Percentiles rank a stretch among this genome's conserved stretches.
Conservation (phyloP, 2,113 vertebrate genomes). For the Phaethornis superciliosus region DNA sequence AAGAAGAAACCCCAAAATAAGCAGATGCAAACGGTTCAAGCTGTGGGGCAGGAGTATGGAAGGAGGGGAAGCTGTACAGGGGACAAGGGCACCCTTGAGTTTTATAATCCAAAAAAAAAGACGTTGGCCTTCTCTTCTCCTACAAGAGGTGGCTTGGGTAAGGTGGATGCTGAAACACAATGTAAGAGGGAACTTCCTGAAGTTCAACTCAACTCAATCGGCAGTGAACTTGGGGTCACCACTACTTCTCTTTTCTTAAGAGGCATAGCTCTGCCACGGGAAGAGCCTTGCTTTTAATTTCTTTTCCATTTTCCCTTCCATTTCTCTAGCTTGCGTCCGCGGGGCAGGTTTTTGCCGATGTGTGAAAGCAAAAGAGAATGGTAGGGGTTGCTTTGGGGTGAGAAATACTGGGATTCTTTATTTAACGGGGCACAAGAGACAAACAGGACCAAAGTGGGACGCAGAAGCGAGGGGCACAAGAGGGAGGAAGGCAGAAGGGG, state of each 20-base stretch:
- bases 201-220: too few relatives aligned
- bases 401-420: background rate
- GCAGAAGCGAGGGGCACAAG: fast-evolving
- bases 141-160: background rate
- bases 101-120: background rate
- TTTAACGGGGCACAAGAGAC: background rate
- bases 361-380: background rate
- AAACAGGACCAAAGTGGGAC: background rate
- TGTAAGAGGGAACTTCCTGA: background rate
- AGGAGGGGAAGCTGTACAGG: background rate
- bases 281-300: background rate
- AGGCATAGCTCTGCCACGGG: background rate
- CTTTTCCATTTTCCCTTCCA: background rate
- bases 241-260: background rate
- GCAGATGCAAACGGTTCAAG: background rate
- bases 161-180: background rate
- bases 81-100: fast-evolving
- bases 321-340: background rate
- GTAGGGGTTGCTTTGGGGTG: background rate
- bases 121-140: background rate
- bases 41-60: background rate
- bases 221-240: background rate
- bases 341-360: background rate
- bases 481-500: background rate
- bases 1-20: background rate